Conservation (phyloP, 2,113 vertebrate species). For the Lagenorhynchus albirostris region DNA sequence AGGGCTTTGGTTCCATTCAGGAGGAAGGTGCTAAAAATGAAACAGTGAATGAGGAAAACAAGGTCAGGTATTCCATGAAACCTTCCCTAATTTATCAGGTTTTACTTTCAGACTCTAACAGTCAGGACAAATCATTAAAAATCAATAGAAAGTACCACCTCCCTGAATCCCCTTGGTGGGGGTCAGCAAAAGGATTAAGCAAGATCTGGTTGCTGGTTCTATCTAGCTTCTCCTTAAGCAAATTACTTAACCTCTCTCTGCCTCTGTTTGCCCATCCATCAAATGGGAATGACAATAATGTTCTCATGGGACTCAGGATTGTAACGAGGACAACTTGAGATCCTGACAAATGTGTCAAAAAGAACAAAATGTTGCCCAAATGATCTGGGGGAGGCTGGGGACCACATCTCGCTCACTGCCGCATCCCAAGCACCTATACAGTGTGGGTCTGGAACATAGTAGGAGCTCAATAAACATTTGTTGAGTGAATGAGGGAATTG, state of each 20-base stretch:
- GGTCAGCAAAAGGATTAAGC: not conserved
- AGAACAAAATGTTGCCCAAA: not conserved
- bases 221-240: not conserved
- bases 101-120: not conserved
- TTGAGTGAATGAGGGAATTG: not conserved
- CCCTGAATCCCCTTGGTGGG: not conserved
- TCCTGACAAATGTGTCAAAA: not conserved
- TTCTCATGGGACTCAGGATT: not conserved
- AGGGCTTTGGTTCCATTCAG: not conserved
- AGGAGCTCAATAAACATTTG: not conserved
- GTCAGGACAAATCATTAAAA: not conserved
- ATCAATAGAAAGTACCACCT: not conserved
- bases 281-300: not conserved
- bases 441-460: not conserved
- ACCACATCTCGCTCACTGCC: not conserved
- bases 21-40: conserved; percentile 33
- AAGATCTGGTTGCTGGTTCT: not conserved
- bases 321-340: not conserved
- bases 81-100: not conserved
- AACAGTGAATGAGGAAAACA: not conserved
- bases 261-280: not conserved
- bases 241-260: not conserved
- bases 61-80: not conserved
- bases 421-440: not conserved
- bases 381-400: not conserved